Evolutionary conservation across 2,888 invertebrate species (phyloP), one percentile per base, ranked within the genome.

Genomic region (Hermaeophaga mercurialis): DNA sequence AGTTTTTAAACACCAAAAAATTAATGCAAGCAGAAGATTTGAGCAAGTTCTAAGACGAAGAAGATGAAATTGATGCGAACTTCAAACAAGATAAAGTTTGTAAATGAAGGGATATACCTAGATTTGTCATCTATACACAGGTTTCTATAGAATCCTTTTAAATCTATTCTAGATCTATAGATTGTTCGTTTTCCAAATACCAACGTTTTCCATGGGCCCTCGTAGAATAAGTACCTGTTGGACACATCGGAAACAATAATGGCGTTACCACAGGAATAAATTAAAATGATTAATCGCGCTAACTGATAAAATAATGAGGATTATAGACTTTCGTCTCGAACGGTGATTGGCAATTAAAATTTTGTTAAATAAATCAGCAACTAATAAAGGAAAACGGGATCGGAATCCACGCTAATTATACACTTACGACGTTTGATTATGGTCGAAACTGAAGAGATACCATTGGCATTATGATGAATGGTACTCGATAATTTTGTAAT

Each of bases 331-430:
- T 17, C 15, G 17, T 36, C 36, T 36, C 8, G 15, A 8, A 15
- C 9, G 15, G 14, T 36, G 36, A 36, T 36, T 36, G 36, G 15
- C 36, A 36, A 36, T 36, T 36, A 36, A 36, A 36, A 36, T 36
- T 36, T 36, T 36, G 5, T 15, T 17, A 11, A 36, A 36, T 36
- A 36, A 36, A 36, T 36, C 36, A 36, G 36, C 17, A 8, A n/a
- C 36, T 36, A 36, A 36, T 36, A 36, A 36, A 36, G 36, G 2
- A 17, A 36, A 15, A 15, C 36, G 15, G 36, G 8, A 17, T 17
- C 15, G 36, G 36, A 36, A 17, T 7, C 15, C 15, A 6, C 15
- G 17, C 6, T 36, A 36, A 36, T 36, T 36, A 36, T 36, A 36
- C 36, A 36, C 17, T 36, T 36, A 36, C 36, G 3, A 17, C 6